These are phyloP conservation scores for Platycheirus rosarum DNA, from an alignment of 2,888 invertebrate species.

Conservation along the genomic window DNA sequence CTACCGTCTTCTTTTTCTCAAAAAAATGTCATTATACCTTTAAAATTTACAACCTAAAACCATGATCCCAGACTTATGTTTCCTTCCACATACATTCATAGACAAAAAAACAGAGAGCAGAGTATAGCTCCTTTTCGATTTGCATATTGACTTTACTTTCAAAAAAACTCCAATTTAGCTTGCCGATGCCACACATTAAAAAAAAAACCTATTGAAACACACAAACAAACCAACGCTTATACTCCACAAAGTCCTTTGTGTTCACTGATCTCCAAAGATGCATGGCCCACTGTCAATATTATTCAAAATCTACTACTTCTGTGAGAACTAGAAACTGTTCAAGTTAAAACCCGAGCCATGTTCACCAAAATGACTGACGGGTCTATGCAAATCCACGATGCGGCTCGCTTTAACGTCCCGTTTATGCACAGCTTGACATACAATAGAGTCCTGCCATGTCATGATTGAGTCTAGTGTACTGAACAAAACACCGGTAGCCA, in stretches of 20 bases:
- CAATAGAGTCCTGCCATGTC: slow-evolving; percentile 74
- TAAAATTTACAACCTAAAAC: too few relatives aligned
- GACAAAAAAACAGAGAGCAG: background rate
- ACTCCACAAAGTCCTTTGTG: background rate
- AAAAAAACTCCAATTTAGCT: slow-evolving; percentile 21
- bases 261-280: slow-evolving; percentile 53
- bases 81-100: background rate
- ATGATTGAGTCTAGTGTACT: slow-evolving; percentile 72
- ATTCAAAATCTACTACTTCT: slow-evolving; percentile 74
- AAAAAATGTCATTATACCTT: too few relatives aligned
- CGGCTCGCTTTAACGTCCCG: slow-evolving; percentile 71
- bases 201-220: slow-evolving; percentile 21
- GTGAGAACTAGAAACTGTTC: slow-evolving; percentile 65
- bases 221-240: slow-evolving; percentile 2
- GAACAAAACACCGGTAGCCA: slow-evolving; percentile 68
- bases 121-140: slow-evolving; percentile 15
- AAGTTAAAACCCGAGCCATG: slow-evolving; percentile 42
- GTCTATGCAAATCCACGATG: slow-evolving; percentile 74
- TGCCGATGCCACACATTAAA: background rate
- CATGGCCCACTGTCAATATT: slow-evolving; percentile 74
- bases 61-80: too few relatives aligned
- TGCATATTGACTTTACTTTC: slow-evolving; percentile 27
- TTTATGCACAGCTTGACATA: slow-evolving; percentile 72
- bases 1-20: too few relatives aligned
- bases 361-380: slow-evolving; percentile 68